Evolutionary conservation across 2,113 vertebrate species (phyloP).

Genomic region (Hydrolagus affinis): DNA sequence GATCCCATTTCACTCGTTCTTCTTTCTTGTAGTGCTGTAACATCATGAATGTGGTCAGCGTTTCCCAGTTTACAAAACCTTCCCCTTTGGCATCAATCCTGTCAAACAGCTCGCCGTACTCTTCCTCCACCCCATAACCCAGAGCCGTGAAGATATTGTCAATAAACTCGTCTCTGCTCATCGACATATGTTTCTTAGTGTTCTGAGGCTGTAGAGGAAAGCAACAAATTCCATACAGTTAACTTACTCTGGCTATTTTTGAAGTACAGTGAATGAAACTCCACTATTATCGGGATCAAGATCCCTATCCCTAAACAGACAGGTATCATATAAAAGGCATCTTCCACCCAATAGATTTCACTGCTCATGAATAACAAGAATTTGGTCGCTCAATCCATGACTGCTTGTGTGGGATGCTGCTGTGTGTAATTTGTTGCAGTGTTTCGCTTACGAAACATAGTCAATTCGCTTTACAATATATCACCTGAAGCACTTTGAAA

Average conservation of each 20-base stretch:
- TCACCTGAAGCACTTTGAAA: no score
- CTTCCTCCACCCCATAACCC: slow-evolving; percentile 52
- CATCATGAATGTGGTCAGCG: slow-evolving; percentile 64
- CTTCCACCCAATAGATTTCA: not conserved
- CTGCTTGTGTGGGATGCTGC: no score
- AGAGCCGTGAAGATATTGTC: slow-evolving; percentile 47
- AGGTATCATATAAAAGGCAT: not conserved
- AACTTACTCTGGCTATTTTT: not conserved
- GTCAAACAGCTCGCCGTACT: slow-evolving; percentile 69
- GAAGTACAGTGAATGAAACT: no score
- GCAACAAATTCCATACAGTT: not conserved
- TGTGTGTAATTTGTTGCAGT: no score
- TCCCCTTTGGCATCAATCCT: slow-evolving; percentile 57
- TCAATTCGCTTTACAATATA: no score
- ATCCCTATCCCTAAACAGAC: no score
- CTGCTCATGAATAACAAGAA: not conserved
- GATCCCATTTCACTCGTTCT: slow-evolving; percentile 45
- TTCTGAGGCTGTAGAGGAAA: slow-evolving; percentile 42
- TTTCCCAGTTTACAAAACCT: slow-evolving; percentile 60
- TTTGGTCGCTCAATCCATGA: not conserved
- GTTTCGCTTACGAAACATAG: no score
- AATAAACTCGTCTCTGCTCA: slow-evolving; percentile 59
- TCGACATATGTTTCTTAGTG: slow-evolving; percentile 38
- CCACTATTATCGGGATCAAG: no score
- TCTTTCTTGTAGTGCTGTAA: slow-evolving; percentile 63